Evolutionary conservation across 2,888 invertebrate genomes (phyloP).

Genomic region (Torymus tubicola): DNA sequence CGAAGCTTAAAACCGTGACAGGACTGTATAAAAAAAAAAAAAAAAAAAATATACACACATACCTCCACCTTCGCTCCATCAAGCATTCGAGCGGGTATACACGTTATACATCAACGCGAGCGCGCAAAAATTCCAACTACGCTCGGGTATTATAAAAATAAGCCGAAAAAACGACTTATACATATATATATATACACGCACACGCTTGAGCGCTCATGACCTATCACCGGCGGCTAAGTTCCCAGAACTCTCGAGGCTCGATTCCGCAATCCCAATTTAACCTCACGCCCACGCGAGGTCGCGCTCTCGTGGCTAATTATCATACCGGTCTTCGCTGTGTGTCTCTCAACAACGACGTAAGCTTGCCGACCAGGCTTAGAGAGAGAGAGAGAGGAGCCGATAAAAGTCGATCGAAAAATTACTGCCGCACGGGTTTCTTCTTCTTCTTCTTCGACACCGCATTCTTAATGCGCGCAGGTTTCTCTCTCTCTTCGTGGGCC

Average conservation of each 20-base stretch:
- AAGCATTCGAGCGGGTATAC: too few relatives aligned
- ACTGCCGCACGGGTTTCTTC: constrained; percentile 59
- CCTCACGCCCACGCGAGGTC: constrained; percentile 62
- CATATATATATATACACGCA: too few relatives aligned
- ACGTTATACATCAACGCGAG: too few relatives aligned
- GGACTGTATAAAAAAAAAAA: too few relatives aligned
- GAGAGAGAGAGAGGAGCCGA: not conserved
- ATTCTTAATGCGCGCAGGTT: too few relatives aligned
- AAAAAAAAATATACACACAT: too few relatives aligned
- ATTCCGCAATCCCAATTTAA: constrained; percentile 70
- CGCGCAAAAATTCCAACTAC: too few relatives aligned
- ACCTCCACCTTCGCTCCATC: too few relatives aligned
- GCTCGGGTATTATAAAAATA: too few relatives aligned
- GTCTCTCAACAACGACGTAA: not conserved
- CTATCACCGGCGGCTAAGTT: constrained; percentile 57
- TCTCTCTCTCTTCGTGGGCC: too few relatives aligned
- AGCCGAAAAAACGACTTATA: too few relatives aligned
- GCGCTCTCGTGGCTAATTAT: constrained; percentile 47
- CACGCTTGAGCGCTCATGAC: constrained; percentile 1
- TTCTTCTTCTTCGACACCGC: not conserved
- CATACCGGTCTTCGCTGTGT: constrained; percentile 38
- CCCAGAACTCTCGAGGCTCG: constrained; percentile 61
- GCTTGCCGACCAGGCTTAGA: not conserved
- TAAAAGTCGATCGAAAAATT: constrained; percentile 47
- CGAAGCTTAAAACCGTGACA: too few relatives aligned